Evolutionary conservation across 2,888 invertebrate species (phyloP).

Genomic region (Neocrepidodera transversa): DNA sequence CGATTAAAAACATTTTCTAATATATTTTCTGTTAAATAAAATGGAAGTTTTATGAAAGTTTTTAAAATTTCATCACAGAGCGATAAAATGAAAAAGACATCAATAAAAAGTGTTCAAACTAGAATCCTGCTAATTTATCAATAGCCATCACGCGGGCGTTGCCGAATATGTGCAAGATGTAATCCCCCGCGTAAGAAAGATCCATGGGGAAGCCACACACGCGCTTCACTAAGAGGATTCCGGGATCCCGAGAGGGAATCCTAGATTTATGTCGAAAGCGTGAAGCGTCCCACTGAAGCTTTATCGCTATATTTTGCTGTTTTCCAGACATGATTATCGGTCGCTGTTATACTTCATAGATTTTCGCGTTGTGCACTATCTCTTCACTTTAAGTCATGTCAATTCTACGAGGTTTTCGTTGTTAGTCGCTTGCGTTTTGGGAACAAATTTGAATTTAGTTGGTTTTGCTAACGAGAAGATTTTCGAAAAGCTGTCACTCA

Average conservation of each 20-base stretch:
- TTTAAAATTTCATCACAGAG: not conserved
- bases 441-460: constrained; percentile 13
- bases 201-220: constrained; percentile 54
- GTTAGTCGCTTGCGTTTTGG: constrained; percentile 1
- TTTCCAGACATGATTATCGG: constrained; percentile 50
- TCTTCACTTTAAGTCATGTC: constrained; percentile 16
- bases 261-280: constrained; percentile 59
- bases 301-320: constrained; percentile 58
- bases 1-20: no score
- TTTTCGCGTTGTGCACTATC: constrained; percentile 26
- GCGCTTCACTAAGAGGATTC: constrained; percentile 57
- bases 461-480: not conserved
- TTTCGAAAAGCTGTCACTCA: not conserved
- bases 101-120: constrained; percentile 25
- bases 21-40: not conserved
- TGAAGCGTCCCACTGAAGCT: constrained; percentile 55
- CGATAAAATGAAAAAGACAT: not conserved
- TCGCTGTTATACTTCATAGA: constrained; percentile 44
- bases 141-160: constrained; percentile 42
- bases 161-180: constrained; percentile 46
- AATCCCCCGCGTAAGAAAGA: constrained; percentile 53
- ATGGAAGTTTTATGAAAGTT: not conserved
- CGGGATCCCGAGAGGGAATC: constrained; percentile 52
- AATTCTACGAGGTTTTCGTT: not conserved
- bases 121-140: constrained; percentile 49